Evolutionary conservation across 2,888 invertebrate species (phyloP), one percentile per base, ranked within the genome.

Genomic region (Mythimna pallens): DNA sequence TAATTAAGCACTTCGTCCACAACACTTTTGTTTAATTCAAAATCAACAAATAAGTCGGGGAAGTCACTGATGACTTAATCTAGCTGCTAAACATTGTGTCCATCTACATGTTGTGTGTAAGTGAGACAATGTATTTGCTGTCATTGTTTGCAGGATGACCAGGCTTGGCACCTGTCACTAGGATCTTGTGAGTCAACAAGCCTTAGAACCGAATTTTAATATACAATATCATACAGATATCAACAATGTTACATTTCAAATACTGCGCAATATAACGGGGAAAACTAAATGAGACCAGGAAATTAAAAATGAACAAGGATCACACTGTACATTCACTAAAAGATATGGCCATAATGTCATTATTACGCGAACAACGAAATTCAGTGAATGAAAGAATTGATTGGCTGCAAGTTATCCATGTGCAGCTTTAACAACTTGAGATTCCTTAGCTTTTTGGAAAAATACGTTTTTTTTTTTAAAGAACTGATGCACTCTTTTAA

Each of bases 111-210:
- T 25, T 34, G 14, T 68, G 63, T 34, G 47, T 58, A 36, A 52
- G 30, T 43, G 54, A 75, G 58, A 81, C 81, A 80, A 80, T 80
- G 58, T 69, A 40, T 50, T 50, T 72, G 63, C 12, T 62, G 76
- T 81, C 81, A 81, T 81, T 76, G 81, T 81, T 81, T 73, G 64
- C 62, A n/a, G 43, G 64, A 70, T 80, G 83, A 80, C 65, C 22
- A 7, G 17, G 14, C 54, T 66, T 65, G 82, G 69, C 72, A 65
- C 70, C 61, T 34, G 67, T 47, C 70, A 47, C 17, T 52, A 8
- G 52, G 55, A 54, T 57, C 25, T 47, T 65, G 43, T 70, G 83
- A 79, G 12, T 65, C 67, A 80, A 61, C 64, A 25, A 7, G 34
- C 22, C 43, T 55, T 22, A 69, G 54, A 25, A 4, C 57, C 61